Conservation (phyloP, 2,113 vertebrate species). For the Cyprinus carpio region DNA sequence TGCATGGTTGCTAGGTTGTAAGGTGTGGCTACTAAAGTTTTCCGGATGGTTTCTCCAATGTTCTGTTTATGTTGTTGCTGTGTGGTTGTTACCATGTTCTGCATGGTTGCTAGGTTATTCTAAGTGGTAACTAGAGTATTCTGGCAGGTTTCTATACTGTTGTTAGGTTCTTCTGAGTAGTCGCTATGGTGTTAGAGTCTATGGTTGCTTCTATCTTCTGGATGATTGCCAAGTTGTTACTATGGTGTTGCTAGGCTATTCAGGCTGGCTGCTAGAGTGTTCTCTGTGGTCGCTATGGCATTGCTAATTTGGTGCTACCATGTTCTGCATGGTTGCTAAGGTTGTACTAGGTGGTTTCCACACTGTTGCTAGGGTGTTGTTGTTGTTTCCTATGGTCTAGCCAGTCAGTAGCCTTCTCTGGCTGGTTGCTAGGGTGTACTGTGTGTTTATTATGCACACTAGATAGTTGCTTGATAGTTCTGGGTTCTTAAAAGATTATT, state of each 20-base stretch:
- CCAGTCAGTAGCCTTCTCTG: no score
- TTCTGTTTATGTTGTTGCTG: neutral
- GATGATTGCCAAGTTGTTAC: neutral
- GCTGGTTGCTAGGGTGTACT: no score
- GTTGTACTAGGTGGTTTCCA: no score
- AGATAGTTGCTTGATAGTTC: neutral
- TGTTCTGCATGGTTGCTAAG: neutral
- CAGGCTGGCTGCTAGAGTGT: neutral
- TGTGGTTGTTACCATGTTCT: neutral
- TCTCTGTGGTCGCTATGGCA: neutral
- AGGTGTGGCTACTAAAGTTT: neutral
- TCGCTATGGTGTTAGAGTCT: neutral
- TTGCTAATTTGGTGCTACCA: neutral
- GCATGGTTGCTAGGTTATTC: neutral
- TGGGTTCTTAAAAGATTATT: neutral
- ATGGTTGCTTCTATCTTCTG: neutral
- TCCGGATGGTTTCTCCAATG: neutral
- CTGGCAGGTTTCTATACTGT: neutral
- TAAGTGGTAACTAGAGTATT: neutral
- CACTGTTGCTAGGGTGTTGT: no score
- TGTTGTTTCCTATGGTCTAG: no score
- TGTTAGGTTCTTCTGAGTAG: neutral
- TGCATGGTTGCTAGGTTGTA: neutral
- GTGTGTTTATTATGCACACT: neutral
- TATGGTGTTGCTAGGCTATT: neutral